Percentiles rank a stretch among this genome's conserved stretches.
phyloP scores from a whole-genome alignment of 1,140 invertebrate species.

The Drosophila littoralis region DNA sequence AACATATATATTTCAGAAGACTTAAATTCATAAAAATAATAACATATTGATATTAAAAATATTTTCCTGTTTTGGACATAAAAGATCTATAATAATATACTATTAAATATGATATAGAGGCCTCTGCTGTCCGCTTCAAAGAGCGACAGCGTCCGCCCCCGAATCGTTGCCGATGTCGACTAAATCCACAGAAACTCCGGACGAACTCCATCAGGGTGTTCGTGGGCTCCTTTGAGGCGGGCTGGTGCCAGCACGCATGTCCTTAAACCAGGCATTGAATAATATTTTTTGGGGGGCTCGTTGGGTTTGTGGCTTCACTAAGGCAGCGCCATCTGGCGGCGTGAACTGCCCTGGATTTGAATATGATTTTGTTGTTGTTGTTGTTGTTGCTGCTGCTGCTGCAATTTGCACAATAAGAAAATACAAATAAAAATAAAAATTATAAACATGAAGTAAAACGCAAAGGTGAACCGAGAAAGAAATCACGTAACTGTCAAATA shows the following conservation, averaged over 20 bases:
- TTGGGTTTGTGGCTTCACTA: constrained; percentile 70
- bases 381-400: constrained; percentile 22
- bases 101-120: background rate
- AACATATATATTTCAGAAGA: too few relatives aligned
- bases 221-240: constrained; percentile 17
- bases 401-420: constrained; percentile 38
- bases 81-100: background rate
- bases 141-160: constrained; percentile 36
- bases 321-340: constrained; percentile 62
- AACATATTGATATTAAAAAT: too few relatives aligned
- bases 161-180: constrained; percentile 40
- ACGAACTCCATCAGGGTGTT: constrained; percentile 31
- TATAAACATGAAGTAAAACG: constrained; percentile 32
- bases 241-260: constrained; percentile 63
- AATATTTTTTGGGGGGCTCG: constrained; percentile 37
- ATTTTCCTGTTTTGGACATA: background rate
- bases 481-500: constrained; percentile 83
- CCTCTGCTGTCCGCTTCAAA: background rate
- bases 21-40: too few relatives aligned
- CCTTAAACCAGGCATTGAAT: constrained; percentile 44
- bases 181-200: constrained; percentile 48
- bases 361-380: constrained; percentile 19
- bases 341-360: background rate
- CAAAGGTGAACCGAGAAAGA: constrained; percentile 57
- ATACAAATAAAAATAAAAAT: background rate